Conservation (phyloP, 92 coral and sea anemone species). For the Heteractis magnifica region DNA sequence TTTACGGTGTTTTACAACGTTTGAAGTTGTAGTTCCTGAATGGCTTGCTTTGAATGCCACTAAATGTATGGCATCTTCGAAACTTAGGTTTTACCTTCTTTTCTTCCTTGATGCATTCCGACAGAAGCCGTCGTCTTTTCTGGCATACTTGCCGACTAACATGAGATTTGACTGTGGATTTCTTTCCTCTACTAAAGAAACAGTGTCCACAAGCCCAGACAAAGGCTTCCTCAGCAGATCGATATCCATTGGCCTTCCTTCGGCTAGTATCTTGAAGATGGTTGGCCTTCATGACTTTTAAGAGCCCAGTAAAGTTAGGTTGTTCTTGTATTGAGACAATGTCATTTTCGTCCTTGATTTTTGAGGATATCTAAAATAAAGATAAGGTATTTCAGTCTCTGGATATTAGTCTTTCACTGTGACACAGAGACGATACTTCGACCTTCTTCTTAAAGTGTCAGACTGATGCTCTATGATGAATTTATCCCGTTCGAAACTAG, state of each 20-base stretch:
- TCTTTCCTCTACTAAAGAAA: constrained; percentile 64
- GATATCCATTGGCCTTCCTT: constrained; percentile 68
- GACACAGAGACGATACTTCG: no score
- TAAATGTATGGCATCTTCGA: constrained; percentile 23
- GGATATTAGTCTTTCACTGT: no score
- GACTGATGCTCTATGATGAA: neutral
- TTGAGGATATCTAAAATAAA: constrained; percentile 49
- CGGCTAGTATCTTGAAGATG: constrained; percentile 38
- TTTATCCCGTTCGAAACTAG: no score
- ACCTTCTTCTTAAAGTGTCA: no score
- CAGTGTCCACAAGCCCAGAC: constrained; percentile 75
- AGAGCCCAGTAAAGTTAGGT: constrained; percentile 65
- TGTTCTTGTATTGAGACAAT: constrained; percentile 68
- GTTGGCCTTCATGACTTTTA: constrained; percentile 63
- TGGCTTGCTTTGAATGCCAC: neutral
- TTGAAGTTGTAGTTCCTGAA: neutral
- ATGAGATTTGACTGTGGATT: constrained; percentile 74
- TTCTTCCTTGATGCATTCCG: constrained; percentile 13
- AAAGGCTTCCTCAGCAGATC: constrained; percentile 74
- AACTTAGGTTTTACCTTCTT: neutral
- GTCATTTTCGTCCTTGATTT: constrained; percentile 57
- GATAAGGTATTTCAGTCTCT: no score
- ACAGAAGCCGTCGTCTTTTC: constrained; percentile 27
- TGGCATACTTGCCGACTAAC: constrained; percentile 66
- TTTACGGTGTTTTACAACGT: constrained; percentile 19